Conservation (phyloP, 1,140 invertebrate genomes). For the Zaprionus capensis region DNA sequence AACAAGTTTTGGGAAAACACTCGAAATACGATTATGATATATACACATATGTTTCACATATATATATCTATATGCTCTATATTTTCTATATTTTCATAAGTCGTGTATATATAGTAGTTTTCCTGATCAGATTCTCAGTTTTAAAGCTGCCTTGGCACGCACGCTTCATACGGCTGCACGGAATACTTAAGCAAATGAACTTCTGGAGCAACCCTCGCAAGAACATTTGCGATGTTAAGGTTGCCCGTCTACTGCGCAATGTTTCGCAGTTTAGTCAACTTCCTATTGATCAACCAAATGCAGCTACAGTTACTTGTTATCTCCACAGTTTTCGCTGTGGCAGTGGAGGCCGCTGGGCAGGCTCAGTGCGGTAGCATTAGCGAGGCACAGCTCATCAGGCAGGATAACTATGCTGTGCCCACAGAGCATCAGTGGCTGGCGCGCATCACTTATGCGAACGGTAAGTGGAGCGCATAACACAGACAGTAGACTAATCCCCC, state of each 20-base stretch:
- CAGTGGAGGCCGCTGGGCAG: slow-evolving; percentile 19
- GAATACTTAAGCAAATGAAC: background rate
- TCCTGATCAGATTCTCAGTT: too few species aligned
- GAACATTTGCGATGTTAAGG: background rate
- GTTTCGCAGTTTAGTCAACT: slow-evolving; percentile 49
- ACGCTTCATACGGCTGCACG: too few species aligned
- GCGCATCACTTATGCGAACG: slow-evolving; percentile 49
- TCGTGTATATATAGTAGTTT: too few species aligned
- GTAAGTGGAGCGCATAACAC: slow-evolving; percentile 24
- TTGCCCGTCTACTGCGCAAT: slow-evolving; percentile 3
- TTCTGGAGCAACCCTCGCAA: slow-evolving; percentile 13
- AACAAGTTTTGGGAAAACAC: background rate
- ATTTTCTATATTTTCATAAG: too few species aligned
- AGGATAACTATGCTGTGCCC: slow-evolving; percentile 41
- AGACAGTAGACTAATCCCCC: background rate
- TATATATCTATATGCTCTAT: too few species aligned
- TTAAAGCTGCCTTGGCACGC: too few species aligned
- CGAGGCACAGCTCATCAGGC: slow-evolving; percentile 48
- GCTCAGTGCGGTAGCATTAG: slow-evolving; percentile 41
- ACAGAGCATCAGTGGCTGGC: slow-evolving; percentile 69
- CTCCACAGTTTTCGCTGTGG: background rate
- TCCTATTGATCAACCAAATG: slow-evolving; percentile 46
- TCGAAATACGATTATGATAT: too few species aligned
- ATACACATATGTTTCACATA: too few species aligned
- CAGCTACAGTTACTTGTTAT: slow-evolving; percentile 36